phyloP scores from a whole-genome alignment of 2,113 vertebrate species.

The Tretioscincus oriximinensis region DNA sequence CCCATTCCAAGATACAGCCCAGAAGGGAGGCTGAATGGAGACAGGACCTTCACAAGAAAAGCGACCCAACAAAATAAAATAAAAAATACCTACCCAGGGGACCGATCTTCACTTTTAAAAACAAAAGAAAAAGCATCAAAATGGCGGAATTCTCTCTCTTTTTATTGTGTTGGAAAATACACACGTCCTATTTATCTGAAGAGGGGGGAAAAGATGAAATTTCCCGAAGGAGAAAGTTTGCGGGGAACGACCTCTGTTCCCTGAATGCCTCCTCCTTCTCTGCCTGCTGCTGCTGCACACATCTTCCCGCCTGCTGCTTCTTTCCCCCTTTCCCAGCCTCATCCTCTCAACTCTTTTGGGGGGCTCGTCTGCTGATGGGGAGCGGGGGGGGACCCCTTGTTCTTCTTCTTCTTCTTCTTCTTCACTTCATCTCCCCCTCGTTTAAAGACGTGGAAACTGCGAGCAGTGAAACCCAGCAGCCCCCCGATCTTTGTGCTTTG shows the following conservation, averaged over 20 bases:
- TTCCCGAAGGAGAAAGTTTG: slow-evolving; percentile 23
- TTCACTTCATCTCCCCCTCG: neutral
- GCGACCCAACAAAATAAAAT: neutral
- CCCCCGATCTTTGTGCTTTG: neutral
- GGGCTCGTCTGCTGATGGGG: neutral
- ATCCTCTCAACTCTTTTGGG: slow-evolving; percentile 12
- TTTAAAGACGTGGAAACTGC: slow-evolving; percentile 18
- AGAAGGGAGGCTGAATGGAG: no score
- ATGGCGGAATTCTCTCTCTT: slow-evolving; percentile 60
- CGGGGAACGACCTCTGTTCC: slow-evolving; percentile 19
- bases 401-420: neutral
- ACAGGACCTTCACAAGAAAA: no score
- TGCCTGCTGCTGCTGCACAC: neutral
- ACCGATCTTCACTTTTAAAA: slow-evolving; percentile 43
- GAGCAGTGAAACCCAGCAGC: neutral
- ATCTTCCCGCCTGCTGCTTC: slow-evolving; percentile 19
- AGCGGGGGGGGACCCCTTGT: neutral
- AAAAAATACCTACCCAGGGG: neutral
- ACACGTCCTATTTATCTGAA: neutral
- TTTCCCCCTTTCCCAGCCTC: neutral
- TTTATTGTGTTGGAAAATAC: slow-evolving; percentile 13
- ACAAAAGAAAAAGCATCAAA: slow-evolving; percentile 60
- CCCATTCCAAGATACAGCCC: no score
- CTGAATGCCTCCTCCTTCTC: neutral
- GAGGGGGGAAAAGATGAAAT: neutral